Evolutionary conservation across 2,888 invertebrate species (phyloP), one percentile per base, ranked within the genome.

Genomic region (Timandra comae): DNA sequence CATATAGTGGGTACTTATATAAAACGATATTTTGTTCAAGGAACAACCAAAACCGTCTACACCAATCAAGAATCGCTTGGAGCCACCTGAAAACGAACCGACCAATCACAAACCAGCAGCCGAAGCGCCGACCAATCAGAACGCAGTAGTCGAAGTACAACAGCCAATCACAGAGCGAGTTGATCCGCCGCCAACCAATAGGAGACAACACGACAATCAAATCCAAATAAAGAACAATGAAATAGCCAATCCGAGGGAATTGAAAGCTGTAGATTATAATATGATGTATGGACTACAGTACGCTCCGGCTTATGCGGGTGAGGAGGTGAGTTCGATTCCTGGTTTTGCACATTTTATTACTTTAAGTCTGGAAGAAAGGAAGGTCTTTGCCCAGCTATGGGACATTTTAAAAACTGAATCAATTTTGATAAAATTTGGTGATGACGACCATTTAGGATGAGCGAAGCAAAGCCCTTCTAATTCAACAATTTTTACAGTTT

Each of bases 241-340:
- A 49, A 11, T 52, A 38, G 38, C 49, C 48, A 52, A 47, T 51
- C 56, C 60, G 29, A 71, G 35, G 23, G 39, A 35, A 11, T 11
- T 13, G 35, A 20, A 33, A 33, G 27, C 35, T 66, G 1, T 50
- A 38, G 4, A 16, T 2, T 59, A 59, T 3, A 68, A 70, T 5
- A 30, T 56, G 13, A 61, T 57, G 7, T 24, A 24, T 24, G 24
- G 24, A 11, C 9, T 5, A 9, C 63, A 59, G 22, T 45, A 55
- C 6, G 49, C 48, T 2, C 55, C 57, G 2, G 27, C 27, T 1
- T 77, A 69, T 52, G 49, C n/a, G n/a, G n/a, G 13, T 63, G 63
- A 36, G 62, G 72, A 32, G 57, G 53, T 40, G 70, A 73, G 8
- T 75, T 76, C 61, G n/a, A n/a, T n/a, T n/a, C n/a, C n/a, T n/a